Conservation (phyloP, 1,140 invertebrate species). For the Drosophila carrolli region DNA sequence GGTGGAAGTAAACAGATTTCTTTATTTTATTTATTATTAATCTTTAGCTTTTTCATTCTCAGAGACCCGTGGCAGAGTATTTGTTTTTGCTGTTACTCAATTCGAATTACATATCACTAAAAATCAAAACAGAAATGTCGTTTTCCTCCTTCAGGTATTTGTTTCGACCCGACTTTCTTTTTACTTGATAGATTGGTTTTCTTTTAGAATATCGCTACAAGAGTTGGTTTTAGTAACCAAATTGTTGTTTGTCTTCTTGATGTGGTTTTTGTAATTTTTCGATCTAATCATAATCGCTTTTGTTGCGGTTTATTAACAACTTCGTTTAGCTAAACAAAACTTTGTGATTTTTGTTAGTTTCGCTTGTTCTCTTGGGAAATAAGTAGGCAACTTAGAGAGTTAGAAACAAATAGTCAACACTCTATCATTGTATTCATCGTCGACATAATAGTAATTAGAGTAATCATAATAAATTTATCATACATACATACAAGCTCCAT, state of each 20-base stretch:
- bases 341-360: slow-evolving; percentile 45
- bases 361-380: slow-evolving; percentile 44
- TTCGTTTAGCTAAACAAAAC: slow-evolving; percentile 58
- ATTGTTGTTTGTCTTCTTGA: slow-evolving; percentile 44
- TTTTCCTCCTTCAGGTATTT: slow-evolving; percentile 24
- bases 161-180: slow-evolving; percentile 29
- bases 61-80: slow-evolving; percentile 75
- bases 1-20: slow-evolving; percentile 82
- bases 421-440: slow-evolving; percentile 33
- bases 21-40: slow-evolving; percentile 79
- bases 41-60: slow-evolving; percentile 63
- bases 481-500: slow-evolving; percentile 80
- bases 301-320: slow-evolving; percentile 21
- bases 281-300: slow-evolving; percentile 39
- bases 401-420: slow-evolving; percentile 61
- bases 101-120: slow-evolving; percentile 78
- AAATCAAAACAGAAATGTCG: slow-evolving; percentile 67
- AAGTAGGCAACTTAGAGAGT: slow-evolving; percentile 55
- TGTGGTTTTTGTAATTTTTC: slow-evolving; percentile 44
- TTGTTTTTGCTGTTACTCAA: slow-evolving; percentile 43
- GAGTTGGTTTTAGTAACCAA: slow-evolving; percentile 61
- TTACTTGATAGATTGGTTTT: slow-evolving; percentile 57
- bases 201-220: slow-evolving; percentile 80
- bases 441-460: slow-evolving; percentile 55
- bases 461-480: slow-evolving; percentile 73